Base-by-base conservation (phyloP, 2,113 vertebrate species). In the Maylandia zebra region DNA sequence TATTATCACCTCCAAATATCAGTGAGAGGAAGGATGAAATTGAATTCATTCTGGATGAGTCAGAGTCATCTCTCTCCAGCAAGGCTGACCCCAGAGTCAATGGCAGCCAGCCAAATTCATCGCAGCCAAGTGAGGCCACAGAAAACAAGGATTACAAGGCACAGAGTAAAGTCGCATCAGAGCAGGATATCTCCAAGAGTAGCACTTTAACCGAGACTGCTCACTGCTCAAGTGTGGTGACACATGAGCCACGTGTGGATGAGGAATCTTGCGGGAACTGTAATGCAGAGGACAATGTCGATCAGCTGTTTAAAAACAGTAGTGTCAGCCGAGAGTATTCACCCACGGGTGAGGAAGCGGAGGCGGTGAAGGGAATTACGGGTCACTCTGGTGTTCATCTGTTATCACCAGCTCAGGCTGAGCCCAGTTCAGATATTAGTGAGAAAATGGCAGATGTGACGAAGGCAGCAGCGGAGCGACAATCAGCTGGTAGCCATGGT, bases 1-100 rank as follows among this genome's bases (percentile, higher is more conserved):
- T 85, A 95, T 94, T 93, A 92, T 94, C 90, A 87, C 86, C 91
- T 92, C 64, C 91, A 95, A 94, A 93, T 94, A 94, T 94, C 93
- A 94, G 84, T 91, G 94, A 93, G 89, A 83, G 59, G 91, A 92
- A 95, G 59, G 83, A 94, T 80, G 87, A 94, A 92, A 93, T 93
- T 92, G 91, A 94, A 94, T 94, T 94, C 83, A 90, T 92, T 91
- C 85, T 94, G 87, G 91, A 93, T 86, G 93, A 93, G 84, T 91
- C 92, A 89, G 91, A 88, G 87, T 84, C 91, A 36, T 91, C 91
- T 87, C 90, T 90, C 89, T 91, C 89, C 66, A 86, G 90, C 78
- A 90, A 88, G 71, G 56, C 83, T 92, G 90, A 94, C 85, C 87
- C 90, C 83, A 57, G 86, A 84, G 48, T 92, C 56, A 61, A 91